Evolutionary conservation across 2,797 vertebrate species (phyloP).

Genomic region (Silurus aristotelis): DNA sequence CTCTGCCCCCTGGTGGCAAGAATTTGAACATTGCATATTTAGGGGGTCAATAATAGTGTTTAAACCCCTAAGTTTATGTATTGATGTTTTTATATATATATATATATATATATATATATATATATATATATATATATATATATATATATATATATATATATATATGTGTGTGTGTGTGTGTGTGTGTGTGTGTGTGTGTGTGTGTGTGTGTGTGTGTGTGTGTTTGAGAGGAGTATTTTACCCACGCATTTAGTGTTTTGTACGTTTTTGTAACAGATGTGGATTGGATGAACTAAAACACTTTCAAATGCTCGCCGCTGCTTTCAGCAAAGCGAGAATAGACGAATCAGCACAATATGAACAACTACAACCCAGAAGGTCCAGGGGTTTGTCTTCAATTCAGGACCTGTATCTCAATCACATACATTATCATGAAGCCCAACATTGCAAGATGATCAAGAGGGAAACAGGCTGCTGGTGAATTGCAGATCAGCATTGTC

Average conservation of each 20-base stretch:
- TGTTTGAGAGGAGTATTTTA: no score
- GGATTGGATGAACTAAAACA: no score
- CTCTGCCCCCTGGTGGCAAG: constrained; percentile 16
- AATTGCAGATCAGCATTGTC: constrained; percentile 1
- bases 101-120: no score
- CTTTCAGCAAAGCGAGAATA: neutral
- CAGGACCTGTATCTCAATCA: neutral
- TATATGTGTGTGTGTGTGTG: no score
- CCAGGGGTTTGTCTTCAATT: neutral
- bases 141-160: no score
- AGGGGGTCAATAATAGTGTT: no score
- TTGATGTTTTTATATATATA: no score
- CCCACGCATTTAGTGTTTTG: no score
- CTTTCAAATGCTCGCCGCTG: neutral
- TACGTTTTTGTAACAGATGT: no score
- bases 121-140: no score
- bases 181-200: no score
- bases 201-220: no score
- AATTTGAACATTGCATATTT: neutral
- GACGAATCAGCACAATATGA: neutral
- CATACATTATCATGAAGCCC: neutral
- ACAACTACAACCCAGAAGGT: neutral
- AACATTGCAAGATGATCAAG: neutral
- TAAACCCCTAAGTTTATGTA: neutral
- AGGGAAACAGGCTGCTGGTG: neutral